Evolutionary conservation across 2,113 vertebrate genomes (phyloP).

Genomic region (Pleuronectes platessa): DNA sequence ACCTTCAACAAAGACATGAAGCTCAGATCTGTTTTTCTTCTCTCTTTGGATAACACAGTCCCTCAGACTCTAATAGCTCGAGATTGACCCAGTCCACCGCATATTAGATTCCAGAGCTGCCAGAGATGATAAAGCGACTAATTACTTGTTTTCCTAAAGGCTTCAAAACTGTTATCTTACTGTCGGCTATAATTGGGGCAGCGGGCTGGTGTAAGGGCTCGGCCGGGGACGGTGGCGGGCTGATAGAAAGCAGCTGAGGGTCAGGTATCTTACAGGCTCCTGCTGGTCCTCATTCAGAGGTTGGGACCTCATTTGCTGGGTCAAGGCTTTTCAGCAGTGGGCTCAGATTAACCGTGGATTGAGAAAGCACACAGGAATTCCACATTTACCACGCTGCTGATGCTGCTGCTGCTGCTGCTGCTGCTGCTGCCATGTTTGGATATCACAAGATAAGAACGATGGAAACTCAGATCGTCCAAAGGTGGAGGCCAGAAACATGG

Average conservation of each 20-base stretch:
- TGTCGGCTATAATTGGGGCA: constrained; percentile 63
- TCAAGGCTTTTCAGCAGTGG: constrained; percentile 63
- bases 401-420: no score
- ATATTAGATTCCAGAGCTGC: constrained; percentile 53
- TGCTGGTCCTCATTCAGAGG: constrained; percentile 69
- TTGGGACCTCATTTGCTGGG: constrained; percentile 72
- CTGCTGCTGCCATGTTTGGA: constrained; percentile 33
- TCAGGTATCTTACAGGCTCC: constrained; percentile 53
- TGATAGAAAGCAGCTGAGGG: constrained; percentile 74
- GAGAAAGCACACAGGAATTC: constrained; percentile 57
- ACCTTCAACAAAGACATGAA: constrained; percentile 2
- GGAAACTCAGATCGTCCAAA: constrained; percentile 2
- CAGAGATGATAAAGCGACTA: constrained; percentile 66
- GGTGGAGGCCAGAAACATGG: neutral
- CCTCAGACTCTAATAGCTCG: constrained; percentile 55
- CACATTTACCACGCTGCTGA: constrained; percentile 48
- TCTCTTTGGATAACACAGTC: constrained; percentile 36
- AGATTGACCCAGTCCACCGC: constrained; percentile 41
- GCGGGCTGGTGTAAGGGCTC: constrained; percentile 57
- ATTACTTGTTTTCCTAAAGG: constrained; percentile 67
- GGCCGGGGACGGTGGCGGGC: constrained; percentile 61
- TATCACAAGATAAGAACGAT: constrained; percentile 26
- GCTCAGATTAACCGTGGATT: constrained; percentile 51
- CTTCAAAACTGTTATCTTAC: constrained; percentile 66
- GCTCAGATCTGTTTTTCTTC: constrained; percentile 36